These are phyloP conservation scores for Erebia epiphron DNA, from an alignment of 2,888 invertebrate species.

Conservation along the genomic window DNA sequence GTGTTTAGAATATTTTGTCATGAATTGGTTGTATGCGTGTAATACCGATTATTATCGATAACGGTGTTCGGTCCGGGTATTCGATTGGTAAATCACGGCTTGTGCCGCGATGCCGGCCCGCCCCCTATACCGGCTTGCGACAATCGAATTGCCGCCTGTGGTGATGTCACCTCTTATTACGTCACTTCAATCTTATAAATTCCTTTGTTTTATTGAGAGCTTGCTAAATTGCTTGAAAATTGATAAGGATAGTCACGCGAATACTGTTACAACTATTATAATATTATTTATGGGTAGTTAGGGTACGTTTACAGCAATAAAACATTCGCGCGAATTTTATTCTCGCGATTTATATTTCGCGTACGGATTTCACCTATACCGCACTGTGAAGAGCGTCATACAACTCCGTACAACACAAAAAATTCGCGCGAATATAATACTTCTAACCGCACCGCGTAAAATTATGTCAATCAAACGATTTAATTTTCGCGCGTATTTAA, in stretches of 20 bases:
- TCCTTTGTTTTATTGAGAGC: conserved; percentile 5
- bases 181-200: conserved; percentile 30
- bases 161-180: conserved; percentile 57
- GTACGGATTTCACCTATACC: too few relatives aligned
- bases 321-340: too few relatives aligned
- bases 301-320: too few relatives aligned
- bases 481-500: too few relatives aligned
- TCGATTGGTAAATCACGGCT: conserved; percentile 75
- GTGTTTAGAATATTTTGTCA: conserved; percentile 13
- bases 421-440: too few relatives aligned
- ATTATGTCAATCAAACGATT: too few relatives aligned
- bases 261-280: conserved; percentile 41
- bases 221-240: conserved; percentile 8
- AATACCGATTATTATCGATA: conserved; percentile 50
- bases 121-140: conserved; percentile 57
- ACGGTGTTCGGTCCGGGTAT: conserved; percentile 65
- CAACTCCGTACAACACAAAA: too few relatives aligned
- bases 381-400: too few relatives aligned
- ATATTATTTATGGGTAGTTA: too few relatives aligned
- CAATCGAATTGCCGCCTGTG: conserved; percentile 54
- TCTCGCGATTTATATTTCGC: too few relatives aligned
- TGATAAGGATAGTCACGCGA: conserved; percentile 30
- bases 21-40: conserved; percentile 11
- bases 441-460: too few relatives aligned
- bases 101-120: conserved; percentile 30